Base-by-base conservation (phyloP, 2,888 invertebrate species). In the Cheilosia grossa region DNA sequence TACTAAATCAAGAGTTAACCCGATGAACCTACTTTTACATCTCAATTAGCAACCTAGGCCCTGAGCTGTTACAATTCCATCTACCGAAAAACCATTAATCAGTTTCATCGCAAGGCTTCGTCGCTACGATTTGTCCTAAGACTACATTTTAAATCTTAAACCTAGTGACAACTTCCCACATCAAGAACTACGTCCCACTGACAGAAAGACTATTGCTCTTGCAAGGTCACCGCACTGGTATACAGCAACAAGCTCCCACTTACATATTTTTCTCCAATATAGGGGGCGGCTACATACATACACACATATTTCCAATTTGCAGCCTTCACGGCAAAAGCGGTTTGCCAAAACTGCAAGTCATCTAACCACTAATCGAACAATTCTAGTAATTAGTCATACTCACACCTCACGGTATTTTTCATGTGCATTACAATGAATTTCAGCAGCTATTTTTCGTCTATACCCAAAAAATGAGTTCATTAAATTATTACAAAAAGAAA, bases 391-490 rank as follows among this genome's bases (percentile, higher is more conserved):
- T 73, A 79, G 67, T 73, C 61, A 82, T 73, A 44, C 67, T 56
- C 51, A 44, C 66, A 63, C 79, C 61, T 69, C 58, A 19, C 10
- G 44, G 42, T 13, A 5, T 44, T 15, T 42, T 15, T 17, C 4
- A 54, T 27, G n/a, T 66, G 49, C 51, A 59, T 15, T 24, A 44
- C 47, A 47, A 17, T 44, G 72, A 27, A n/a, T 13, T 37, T 1
- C 19, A 3, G n/a, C 21, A 24, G 42, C 30, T 19, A 27, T 42
- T 33, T 61, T 21, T 27, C 33, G 15, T 19, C 21, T n/a, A 6
- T n/a, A 70, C 59, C 53, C 66, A 69, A 74, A 81, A 69, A 74
- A 81, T 63, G 63, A 74, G 74, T 64, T 64, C 17, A n/a, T 27
- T 17, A 56, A 69, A 21, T 37, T 69, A 24, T 49, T 4, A 56